Conservation (phyloP, 2,113 vertebrate genomes). For the Pluvianellus socialis region DNA sequence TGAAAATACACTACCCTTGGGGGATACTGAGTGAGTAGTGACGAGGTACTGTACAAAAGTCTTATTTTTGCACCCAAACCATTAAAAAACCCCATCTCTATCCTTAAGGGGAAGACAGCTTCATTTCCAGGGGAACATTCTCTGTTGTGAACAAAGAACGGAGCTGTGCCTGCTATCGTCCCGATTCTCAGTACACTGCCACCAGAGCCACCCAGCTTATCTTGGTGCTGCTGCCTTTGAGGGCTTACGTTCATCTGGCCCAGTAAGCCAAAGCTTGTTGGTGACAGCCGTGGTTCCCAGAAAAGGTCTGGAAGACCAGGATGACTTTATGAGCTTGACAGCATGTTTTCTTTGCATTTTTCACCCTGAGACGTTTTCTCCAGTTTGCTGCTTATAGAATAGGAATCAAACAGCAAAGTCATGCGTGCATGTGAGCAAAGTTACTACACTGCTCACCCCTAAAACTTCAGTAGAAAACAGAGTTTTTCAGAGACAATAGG, state of each 20-base stretch:
- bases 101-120: not conserved
- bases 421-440: not conserved
- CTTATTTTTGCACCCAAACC: not conserved
- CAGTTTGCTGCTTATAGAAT: not conserved
- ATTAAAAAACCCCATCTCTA: not conserved
- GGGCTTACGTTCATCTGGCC: not conserved
- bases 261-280: not conserved
- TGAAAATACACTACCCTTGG: not conserved
- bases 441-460: not conserved
- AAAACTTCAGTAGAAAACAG: not conserved
- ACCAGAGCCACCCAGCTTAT: not conserved
- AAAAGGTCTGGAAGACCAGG: not conserved
- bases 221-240: accelerated
- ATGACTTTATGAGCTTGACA: not conserved
- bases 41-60: accelerated
- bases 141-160: not conserved
- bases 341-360: not conserved
- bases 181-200: not conserved
- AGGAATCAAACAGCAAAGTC: not conserved
- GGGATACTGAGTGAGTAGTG: not conserved
- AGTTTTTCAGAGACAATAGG: not conserved
- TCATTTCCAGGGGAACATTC: not conserved
- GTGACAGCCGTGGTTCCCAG: not conserved
- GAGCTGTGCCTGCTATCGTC: not conserved
- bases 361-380: not conserved